phyloP scores from a whole-genome alignment of 2,113 vertebrate species.

The Mola mola region DNA sequence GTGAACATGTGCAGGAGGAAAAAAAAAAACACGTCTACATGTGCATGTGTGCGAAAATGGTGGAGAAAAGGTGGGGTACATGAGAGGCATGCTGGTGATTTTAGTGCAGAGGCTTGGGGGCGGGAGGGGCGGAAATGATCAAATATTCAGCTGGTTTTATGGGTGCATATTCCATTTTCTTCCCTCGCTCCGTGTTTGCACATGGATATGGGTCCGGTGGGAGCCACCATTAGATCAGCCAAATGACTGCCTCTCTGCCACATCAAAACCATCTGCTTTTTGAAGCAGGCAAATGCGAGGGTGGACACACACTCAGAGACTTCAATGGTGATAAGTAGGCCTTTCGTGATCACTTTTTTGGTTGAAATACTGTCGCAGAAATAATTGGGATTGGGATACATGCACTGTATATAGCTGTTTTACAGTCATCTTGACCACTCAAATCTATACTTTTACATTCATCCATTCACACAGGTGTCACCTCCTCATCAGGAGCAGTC shows the following conservation, averaged over 20 bases:
- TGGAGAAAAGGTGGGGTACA: neutral
- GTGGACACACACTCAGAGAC: no score
- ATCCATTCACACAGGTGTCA: no score
- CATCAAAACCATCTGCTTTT: slow-evolving; percentile 74
- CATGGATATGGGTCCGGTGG: slow-evolving; percentile 70
- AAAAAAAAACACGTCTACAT: slow-evolving; percentile 7
- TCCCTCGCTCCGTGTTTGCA: slow-evolving; percentile 53
- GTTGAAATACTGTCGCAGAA: no score
- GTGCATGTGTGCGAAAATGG: slow-evolving; percentile 18
- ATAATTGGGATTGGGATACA: no score
- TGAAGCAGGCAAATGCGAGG: slow-evolving; percentile 63
- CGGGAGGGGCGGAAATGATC: slow-evolving; percentile 42
- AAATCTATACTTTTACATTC: no score
- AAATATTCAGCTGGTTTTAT: slow-evolving; percentile 69
- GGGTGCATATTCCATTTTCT: slow-evolving; percentile 53
- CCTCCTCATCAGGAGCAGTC: no score
- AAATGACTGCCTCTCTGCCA: slow-evolving; percentile 73
- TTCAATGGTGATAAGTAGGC: no score
- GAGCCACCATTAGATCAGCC: slow-evolving; percentile 71
- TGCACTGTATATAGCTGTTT: no score
- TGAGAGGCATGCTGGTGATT: slow-evolving; percentile 20
- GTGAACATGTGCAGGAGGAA: slow-evolving; percentile 7
- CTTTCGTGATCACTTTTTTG: no score
- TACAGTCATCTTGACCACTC: no score
- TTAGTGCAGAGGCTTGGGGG: slow-evolving; percentile 18